Percentiles rank a stretch among this genome's conserved stretches.
Conservation (phyloP, 2,797 vertebrate genomes). For the Mycteria americana region DNA sequence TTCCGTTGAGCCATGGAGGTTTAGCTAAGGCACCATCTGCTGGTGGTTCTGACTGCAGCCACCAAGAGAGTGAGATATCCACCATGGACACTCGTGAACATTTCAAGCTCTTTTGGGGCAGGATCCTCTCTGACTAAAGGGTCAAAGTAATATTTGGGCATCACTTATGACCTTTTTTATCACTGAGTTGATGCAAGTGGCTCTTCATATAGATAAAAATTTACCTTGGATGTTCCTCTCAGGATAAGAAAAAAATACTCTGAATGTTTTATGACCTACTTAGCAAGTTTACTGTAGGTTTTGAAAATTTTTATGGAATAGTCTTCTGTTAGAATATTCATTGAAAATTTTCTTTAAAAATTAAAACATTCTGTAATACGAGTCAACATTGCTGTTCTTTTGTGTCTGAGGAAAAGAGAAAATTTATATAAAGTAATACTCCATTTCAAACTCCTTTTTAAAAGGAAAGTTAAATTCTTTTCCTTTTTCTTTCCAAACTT, state of each 20-base stretch:
- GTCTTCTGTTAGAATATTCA: neutral
- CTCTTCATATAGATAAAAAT: neutral
- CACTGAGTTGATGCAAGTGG: neutral
- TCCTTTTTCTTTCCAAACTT: neutral
- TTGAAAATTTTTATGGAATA: neutral
- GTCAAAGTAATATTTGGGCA: neutral
- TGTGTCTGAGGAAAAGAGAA: neutral
- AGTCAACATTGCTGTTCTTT: neutral
- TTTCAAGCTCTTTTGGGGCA: neutral
- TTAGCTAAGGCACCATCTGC: neutral
- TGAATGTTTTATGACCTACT: neutral
- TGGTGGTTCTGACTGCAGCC: neutral
- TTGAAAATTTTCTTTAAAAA: neutral
- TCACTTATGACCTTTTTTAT: neutral
- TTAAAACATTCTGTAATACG: neutral
- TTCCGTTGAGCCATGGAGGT: neutral
- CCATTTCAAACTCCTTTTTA: neutral
- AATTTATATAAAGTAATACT: neutral
- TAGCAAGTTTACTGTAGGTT: neutral
- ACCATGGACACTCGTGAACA: neutral
- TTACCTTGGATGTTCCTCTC: neutral
- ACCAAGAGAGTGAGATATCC: neutral
- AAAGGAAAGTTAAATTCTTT: neutral
- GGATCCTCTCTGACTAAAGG: neutral
- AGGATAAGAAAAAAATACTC: neutral